Base-by-base conservation (phyloP, 2,888 invertebrate genomes). In the Branchipolynoe longqiensis region DNA sequence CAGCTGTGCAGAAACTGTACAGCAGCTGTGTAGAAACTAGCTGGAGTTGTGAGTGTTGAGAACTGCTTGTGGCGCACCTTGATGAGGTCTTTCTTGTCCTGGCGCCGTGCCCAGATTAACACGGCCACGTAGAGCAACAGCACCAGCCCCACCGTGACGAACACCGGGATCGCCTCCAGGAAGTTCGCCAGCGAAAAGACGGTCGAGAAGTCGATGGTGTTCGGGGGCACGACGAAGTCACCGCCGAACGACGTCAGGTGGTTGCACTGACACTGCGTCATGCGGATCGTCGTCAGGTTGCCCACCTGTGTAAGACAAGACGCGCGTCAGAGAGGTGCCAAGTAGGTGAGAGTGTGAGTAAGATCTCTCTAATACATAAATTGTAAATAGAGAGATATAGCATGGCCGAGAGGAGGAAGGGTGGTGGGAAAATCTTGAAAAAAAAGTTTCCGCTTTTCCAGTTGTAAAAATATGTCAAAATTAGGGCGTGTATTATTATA, bases 181-280 rank as follows among this genome's bases (percentile, higher is more conserved):
- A 93, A 90, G 85, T 92, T 91, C 85, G 91, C 91, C 18, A 69
- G 12, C n/a, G 84, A 85, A 88, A 93, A 94, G 3, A 94, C 93
- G 40, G 92, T 94, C 83, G 87, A 91, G 88, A 94, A 94, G 90
- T 94, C 93, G 83, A 94, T 94, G 14, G 93, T 93, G 89, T 94
- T 94, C 0, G 93, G 92, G 3, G 93, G 93, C 2, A 93, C 93
- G 8, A 90, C 92, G 83, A 93, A 91, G 88, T 93, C 93, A 14
- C 93, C 92, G 0, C 93, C 93, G 86, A 94, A 94, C 2, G 93
- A 92, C 3, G 94, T 94, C 89, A 93, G 89, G 86, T 93, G 94
- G 59, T 88, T 91, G 83, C 92, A 93, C 38, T 91, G 86, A 86
- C 93, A 93, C 85, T 91, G 91, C 0, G 93, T 93, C 54, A 89